Base-by-base conservation (phyloP, 2,797 vertebrate species). In the Acropternis orthonyx region DNA sequence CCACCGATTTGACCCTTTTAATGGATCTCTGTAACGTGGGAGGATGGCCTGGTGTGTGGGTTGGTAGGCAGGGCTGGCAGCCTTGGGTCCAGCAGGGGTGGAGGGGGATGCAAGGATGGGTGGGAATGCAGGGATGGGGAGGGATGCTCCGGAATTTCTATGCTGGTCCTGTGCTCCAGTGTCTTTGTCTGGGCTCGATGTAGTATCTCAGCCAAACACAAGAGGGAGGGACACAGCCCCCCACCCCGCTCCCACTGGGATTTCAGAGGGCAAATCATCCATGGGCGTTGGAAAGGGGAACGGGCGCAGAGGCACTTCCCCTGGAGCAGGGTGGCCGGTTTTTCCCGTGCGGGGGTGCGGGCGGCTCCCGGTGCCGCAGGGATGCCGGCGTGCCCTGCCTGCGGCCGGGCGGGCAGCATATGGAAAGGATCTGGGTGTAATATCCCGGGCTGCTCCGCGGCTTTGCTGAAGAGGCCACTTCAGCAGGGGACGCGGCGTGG, bases 381-480 rank as follows among this genome's bases (percentile, higher is more conserved):
- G 58, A 4, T 71, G 85, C 7, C 0, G 21, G 63, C 4, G 2
- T 74, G 6, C 51, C 79, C 79, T 48, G 90, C 81, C 88, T 14
- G 89, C 49, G 2, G 92, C 81, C 12, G 41, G 68, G 63, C 16
- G 2, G 83, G 78, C 84, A 69, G 93, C 96, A 94, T 90, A 93
- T 94, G 95, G 95, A 85, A 95, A 44, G 95, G 93, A 94, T 95
- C 91, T 96, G 94, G 87, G 68, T 84, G 96, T 79, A 88, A 94
- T 91, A 89, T 89, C 95, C 92, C 55, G 75, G 59, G 93, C 89
- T 89, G 96, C 93, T 91, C 95, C 48, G 7, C n/a, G 69, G 96
- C 95, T 96, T 95, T 96, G 77, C 95, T 96, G 92, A 96, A 96
- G 96, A 96, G 95, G 95, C 95, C 95, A 94, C 96, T 96, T 95